These are phyloP conservation scores for Drosophila pseudoananassae DNA, from an alignment of 1,140 invertebrate species.

Conservation along the genomic window DNA sequence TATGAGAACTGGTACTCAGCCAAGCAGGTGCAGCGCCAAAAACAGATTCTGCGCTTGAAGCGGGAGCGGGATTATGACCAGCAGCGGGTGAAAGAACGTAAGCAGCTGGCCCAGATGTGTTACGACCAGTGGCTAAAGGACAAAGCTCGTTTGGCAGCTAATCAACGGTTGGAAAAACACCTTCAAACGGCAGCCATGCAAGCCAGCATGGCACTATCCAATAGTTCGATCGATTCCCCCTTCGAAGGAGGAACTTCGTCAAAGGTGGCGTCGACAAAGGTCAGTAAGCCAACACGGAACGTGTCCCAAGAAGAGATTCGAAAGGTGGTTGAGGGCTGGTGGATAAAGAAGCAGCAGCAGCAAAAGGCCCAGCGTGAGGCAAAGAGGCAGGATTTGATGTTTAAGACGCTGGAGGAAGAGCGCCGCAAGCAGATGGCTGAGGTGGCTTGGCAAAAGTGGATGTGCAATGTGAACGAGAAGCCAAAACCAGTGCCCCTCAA, in stretches of 20 bases:
- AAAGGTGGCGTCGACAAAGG: not conserved
- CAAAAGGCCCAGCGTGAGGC: not conserved
- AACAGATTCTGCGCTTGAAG: not conserved
- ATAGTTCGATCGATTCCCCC: not conserved
- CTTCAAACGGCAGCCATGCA: not conserved
- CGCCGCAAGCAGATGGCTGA: not conserved
- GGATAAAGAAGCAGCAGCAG: slow-evolving; percentile 1
- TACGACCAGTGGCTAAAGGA: slow-evolving; percentile 2
- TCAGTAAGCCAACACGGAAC: not conserved
- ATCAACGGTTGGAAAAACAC: not conserved
- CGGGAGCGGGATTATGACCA: not conserved
- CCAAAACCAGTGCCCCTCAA: slow-evolving; percentile 2
- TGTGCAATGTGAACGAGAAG: not conserved
- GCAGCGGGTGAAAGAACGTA: not conserved
- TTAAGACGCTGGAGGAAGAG: not conserved
- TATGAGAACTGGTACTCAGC: not conserved
- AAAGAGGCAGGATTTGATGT: not conserved
- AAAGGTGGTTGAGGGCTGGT: not conserved
- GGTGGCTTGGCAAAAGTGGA: not conserved
- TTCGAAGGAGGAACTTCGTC: not conserved
- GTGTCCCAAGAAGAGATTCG: slow-evolving; percentile 2
- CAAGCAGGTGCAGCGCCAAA: not conserved
- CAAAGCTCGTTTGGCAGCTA: not conserved
- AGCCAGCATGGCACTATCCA: not conserved
- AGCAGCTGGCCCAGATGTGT: slow-evolving; percentile 2